These are phyloP conservation scores for Brachypodius melanocephalos DNA, from an alignment of 2,113 vertebrate genomes.

Conservation along the genomic window DNA sequence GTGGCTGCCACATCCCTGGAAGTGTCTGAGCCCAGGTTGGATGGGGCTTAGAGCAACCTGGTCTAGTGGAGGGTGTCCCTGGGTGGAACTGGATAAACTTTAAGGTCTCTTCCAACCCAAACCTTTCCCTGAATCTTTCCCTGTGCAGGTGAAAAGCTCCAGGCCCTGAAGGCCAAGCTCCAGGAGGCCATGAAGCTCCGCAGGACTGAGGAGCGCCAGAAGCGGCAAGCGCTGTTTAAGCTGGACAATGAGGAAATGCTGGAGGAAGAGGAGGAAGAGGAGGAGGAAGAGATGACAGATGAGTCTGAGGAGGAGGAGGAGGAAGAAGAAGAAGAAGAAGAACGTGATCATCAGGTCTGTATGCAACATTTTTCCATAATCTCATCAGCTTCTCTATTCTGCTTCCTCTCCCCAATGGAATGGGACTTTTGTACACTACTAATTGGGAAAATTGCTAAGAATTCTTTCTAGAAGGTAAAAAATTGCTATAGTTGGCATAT, in stretches of 20 bases:
- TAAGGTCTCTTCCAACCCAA: neutral
- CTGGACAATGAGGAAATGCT: slow-evolving; percentile 93
- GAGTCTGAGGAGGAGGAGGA: slow-evolving; percentile 86
- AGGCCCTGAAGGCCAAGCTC: slow-evolving; percentile 88
- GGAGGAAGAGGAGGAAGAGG: slow-evolving; percentile 84
- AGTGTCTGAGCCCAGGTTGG: fast-evolving
- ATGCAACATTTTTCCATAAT: neutral
- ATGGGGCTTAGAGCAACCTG: fast-evolving
- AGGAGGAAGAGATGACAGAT: slow-evolving; percentile 85
- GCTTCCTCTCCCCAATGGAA: neutral
- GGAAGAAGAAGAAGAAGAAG: slow-evolving; percentile 67
- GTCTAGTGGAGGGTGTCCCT: neutral
- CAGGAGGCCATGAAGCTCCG: slow-evolving; percentile 94
- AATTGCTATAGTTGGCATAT: neutral
- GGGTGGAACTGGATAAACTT: neutral
- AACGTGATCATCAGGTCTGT: slow-evolving; percentile 61
- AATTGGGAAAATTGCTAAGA: neutral
- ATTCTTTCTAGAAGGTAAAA: neutral
- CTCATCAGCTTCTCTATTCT: neutral
- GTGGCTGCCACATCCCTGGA: neutral
- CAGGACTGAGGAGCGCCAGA: slow-evolving; percentile 84
- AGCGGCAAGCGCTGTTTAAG: slow-evolving; percentile 81
- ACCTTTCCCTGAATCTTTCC: neutral
- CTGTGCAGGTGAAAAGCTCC: slow-evolving; percentile 86
- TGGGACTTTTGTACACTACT: neutral